Base-by-base conservation (phyloP, 2,113 vertebrate genomes). In the Hyaena hyaena region DNA sequence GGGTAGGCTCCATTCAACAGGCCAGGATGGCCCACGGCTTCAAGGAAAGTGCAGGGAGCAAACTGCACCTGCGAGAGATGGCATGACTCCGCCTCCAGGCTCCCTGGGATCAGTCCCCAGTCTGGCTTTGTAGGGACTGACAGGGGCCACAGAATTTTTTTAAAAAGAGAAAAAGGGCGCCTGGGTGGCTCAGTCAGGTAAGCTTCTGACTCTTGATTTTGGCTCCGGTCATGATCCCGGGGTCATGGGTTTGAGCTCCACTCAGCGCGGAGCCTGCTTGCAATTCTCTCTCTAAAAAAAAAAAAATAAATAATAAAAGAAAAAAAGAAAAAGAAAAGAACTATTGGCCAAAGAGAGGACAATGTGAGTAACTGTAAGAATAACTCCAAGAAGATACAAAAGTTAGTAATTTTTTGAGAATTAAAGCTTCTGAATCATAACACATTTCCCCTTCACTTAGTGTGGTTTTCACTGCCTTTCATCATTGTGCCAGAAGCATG, bases 321-420 rank as follows among this genome's bases (percentile, higher is more conserved):
- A 26, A 31, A 31, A 7, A 58, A 73, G 21, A 26, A 45, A 45
- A 16, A 35, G 35, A 26, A 7, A 4, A 43, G 43, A 71, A 77
- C 61, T 79, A 90, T 3, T 69, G 79, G 39, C 10, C 79, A 50
- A 68, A 93, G 68, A 63, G 3, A 39, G 17, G 39, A 50, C 19
- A 71, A 33, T 16, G 7, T 58, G 84, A 82, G 45, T 58, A 88
- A 65, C 76, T 77, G 68, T 33, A 77, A 74, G 35, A 93, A 92
- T 55, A 68, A 68, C n/a, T 80, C 76, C 45, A 90, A 79, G 61
- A 79, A 79, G 74, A 39, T 66, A 50, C 26, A 48, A 17, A 79
- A 5, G 1, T n/a, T 66, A 90, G 35, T 48, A n/a, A 35, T 14
- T 50, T 66, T 26, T 50, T 66, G 43, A 21, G 28, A 90, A 35